Evolutionary conservation across 2,113 vertebrate species (phyloP).

Genomic region (Lasiurus cinereus): DNA sequence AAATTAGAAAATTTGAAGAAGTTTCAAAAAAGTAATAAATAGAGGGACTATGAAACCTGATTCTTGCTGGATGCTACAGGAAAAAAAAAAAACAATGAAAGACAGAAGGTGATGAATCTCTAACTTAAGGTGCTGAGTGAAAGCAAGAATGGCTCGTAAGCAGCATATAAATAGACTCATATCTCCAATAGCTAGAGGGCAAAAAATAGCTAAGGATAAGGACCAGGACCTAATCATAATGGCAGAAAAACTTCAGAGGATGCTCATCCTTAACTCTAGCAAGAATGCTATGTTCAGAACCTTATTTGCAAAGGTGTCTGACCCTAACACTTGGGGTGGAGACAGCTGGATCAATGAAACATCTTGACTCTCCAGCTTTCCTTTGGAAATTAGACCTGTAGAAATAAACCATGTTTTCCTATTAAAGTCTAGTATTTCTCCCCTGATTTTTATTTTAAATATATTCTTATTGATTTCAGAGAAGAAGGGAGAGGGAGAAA

Average conservation of each 20-base stretch:
- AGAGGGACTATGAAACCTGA: neutral
- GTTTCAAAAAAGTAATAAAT: neutral
- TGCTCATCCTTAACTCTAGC: neutral
- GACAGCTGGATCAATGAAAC: neutral
- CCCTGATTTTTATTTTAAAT: no score
- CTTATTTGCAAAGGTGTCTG: neutral
- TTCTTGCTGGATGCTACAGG: neutral
- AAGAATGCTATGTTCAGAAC: neutral
- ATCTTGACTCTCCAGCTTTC: neutral
- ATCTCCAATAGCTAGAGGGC: neutral
- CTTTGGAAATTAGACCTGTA: neutral
- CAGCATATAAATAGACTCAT: neutral
- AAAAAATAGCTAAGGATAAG: neutral
- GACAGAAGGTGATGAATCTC: neutral
- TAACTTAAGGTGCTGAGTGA: neutral
- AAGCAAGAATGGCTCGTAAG: neutral
- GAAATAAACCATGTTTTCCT: neutral
- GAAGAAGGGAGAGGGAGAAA: no score
- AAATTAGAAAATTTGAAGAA: conserved; percentile 1
- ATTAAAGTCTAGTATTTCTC: neutral
- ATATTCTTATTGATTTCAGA: no score
- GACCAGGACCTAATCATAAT: neutral
- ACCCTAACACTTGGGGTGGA: neutral
- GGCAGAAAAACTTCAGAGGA: neutral
- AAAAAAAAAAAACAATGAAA: neutral